These are phyloP conservation scores for Ophthalmolycus amberensis DNA, from an alignment of 2,113 vertebrate genomes.

Conservation along the genomic window DNA sequence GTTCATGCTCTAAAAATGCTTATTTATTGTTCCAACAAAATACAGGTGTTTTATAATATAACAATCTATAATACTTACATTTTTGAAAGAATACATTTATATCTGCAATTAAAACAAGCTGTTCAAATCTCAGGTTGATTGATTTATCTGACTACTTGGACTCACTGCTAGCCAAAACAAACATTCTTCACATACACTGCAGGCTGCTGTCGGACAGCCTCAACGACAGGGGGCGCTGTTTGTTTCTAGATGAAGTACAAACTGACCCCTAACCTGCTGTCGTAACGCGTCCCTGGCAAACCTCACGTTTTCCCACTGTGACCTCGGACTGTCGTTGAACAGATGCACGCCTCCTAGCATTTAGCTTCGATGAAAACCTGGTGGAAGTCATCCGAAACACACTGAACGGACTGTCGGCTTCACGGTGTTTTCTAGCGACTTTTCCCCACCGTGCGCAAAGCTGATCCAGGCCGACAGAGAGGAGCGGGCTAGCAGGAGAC, in stretches of 20 bases:
- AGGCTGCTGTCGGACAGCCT: conserved; percentile 42
- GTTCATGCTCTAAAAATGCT: background rate
- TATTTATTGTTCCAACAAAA: background rate
- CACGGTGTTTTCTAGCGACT: background rate
- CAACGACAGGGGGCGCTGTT: conserved; percentile 61
- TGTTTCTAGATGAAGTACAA: rapidly evolving
- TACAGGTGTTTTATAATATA: background rate
- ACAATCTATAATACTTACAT: no score
- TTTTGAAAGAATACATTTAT: background rate
- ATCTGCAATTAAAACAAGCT: background rate
- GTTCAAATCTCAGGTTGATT: background rate
- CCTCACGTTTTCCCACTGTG: conserved; percentile 74
- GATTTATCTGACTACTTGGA: background rate
- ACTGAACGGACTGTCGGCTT: background rate
- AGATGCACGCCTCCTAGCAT: conserved; percentile 23
- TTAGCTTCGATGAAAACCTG: conserved; percentile 14
- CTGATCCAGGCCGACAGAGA: background rate
- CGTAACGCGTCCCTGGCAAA: conserved; percentile 68
- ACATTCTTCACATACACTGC: background rate
- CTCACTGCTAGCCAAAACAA: background rate
- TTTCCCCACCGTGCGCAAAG: background rate
- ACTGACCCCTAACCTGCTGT: conserved; percentile 43
- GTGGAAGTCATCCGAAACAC: background rate
- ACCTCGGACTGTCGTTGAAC: conserved; percentile 74
- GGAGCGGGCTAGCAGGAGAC: conserved; percentile 2